phyloP scores from a whole-genome alignment of 2,888 invertebrate species.

The Tiliacea citrago region DNA sequence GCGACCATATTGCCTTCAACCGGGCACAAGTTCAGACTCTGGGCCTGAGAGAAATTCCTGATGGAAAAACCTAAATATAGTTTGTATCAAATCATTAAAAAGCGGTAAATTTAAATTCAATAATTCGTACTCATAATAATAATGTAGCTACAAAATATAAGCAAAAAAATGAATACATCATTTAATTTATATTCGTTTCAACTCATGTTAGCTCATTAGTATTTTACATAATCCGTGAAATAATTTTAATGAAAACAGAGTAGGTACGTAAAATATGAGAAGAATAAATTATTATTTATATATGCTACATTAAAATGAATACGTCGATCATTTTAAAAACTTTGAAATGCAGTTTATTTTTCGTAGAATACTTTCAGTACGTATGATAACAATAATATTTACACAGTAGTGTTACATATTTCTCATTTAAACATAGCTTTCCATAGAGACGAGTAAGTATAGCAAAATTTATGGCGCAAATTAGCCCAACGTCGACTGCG shows the following conservation, averaged over 20 bases:
- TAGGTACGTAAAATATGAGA: neutral
- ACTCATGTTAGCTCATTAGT: neutral
- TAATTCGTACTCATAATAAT: neutral
- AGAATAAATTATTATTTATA: neutral
- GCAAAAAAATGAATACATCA: neutral
- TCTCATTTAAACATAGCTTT: slow-evolving; percentile 76
- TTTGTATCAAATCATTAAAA: neutral
- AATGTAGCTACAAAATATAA: neutral
- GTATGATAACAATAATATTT: slow-evolving; percentile 13
- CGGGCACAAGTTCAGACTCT: neutral
- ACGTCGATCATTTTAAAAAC: neutral
- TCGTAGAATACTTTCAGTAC: neutral
- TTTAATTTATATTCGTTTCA: neutral
- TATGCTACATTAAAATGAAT: neutral
- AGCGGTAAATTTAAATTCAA: neutral
- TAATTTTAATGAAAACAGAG: neutral
- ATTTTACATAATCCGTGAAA: neutral
- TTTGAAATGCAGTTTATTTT: neutral
- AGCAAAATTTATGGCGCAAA: slow-evolving; percentile 86
- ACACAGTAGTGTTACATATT: slow-evolving; percentile 70
- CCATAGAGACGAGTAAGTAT: slow-evolving; percentile 83
- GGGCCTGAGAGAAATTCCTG: no score
- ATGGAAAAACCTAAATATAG: no score
- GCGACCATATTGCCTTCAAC: no score
- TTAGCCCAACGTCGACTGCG: slow-evolving; percentile 85